Conservation (phyloP, 2,113 vertebrate genomes). For the Dicentrarchus labrax region DNA sequence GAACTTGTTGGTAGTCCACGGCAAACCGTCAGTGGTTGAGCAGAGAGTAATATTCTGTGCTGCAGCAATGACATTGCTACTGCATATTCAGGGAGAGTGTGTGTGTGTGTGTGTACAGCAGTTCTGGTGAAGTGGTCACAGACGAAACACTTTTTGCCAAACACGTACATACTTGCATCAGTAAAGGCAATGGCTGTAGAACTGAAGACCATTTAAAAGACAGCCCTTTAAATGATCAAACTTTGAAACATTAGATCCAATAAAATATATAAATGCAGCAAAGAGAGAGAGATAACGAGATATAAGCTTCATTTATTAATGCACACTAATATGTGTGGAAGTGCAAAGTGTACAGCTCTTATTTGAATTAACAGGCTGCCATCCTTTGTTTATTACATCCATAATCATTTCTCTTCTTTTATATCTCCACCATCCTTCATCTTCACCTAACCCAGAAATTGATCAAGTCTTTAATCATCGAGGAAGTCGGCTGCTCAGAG, state of each 20-base stretch:
- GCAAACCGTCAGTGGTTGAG: neutral
- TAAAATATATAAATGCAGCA: neutral
- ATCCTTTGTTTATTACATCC: conserved; percentile 46
- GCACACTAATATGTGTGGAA: neutral
- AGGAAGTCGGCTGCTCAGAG: conserved; percentile 36
- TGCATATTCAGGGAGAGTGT: neutral
- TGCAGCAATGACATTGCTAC: neutral
- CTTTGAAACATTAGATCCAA: neutral
- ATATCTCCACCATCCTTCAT: conserved; percentile 30
- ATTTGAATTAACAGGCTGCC: conserved; percentile 37
- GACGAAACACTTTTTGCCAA: neutral
- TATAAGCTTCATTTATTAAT: conserved; percentile 11
- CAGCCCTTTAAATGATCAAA: neutral
- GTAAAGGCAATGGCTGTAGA: neutral
- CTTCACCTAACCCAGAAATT: conserved; percentile 27
- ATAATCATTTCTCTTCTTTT: conserved; percentile 29
- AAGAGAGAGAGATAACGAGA: neutral
- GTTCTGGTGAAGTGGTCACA: neutral
- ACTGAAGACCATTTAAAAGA: neutral
- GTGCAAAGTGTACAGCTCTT: conserved; percentile 23
- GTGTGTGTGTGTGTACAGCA: neutral
- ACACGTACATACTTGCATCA: neutral
- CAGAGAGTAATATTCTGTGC: neutral
- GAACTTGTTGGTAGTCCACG: no score
- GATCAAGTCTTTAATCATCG: conserved; percentile 59